These are phyloP conservation scores for Trichacis sp. DNA, from an alignment of 2,888 invertebrate genomes.

Conservation along the genomic window DNA sequence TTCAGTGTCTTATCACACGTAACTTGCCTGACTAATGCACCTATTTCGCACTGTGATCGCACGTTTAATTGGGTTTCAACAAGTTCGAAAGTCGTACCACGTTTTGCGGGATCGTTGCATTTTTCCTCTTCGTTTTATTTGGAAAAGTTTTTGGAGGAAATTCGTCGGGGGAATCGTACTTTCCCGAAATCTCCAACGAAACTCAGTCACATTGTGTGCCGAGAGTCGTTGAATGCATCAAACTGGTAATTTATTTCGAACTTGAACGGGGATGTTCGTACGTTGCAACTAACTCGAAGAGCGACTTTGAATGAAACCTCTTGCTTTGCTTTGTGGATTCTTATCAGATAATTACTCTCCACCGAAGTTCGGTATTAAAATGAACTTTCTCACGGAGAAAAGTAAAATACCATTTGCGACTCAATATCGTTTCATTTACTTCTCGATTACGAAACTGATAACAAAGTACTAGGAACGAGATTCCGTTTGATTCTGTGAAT, in stretches of 20 bases:
- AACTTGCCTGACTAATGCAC: constrained; percentile 35
- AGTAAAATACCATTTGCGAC: neutral
- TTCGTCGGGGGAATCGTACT: too few species aligned
- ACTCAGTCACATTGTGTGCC: too few species aligned
- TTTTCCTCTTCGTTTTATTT: too few species aligned
- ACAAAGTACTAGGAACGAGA: neutral
- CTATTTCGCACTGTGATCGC: constrained; percentile 10
- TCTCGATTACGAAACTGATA: neutral
- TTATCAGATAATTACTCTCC: constrained; percentile 2
- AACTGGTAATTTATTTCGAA: constrained; percentile 9
- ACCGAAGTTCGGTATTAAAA: neutral
- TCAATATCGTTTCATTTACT: constrained; percentile 1
- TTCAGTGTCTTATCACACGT: constrained; percentile 37
- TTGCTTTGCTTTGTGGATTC: constrained; percentile 7
- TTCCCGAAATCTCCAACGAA: too few species aligned
- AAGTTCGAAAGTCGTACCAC: too few species aligned
- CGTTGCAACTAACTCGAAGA: constrained; percentile 7
- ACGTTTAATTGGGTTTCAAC: neutral
- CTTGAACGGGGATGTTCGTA: constrained; percentile 6
- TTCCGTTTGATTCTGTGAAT: neutral
- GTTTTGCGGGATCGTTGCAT: too few species aligned
- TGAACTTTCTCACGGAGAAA: neutral
- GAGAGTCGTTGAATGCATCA: neutral
- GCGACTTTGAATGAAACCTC: neutral
- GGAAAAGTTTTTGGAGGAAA: too few species aligned